These are phyloP conservation scores for Chaetodon trifasciatus DNA, from an alignment of 2,797 vertebrate genomes.

Conservation along the genomic window DNA sequence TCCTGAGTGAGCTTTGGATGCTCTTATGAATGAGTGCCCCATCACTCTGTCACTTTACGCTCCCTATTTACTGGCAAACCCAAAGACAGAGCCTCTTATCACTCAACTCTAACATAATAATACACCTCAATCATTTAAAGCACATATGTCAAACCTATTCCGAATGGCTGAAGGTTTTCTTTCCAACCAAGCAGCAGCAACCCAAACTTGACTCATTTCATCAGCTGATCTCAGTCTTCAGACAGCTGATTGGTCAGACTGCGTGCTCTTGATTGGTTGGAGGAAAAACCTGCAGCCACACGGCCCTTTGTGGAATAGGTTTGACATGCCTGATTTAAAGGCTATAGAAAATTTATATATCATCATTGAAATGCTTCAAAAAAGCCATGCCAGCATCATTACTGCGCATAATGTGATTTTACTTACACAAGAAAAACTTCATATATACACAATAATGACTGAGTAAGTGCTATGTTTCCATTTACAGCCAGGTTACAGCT, in stretches of 20 bases:
- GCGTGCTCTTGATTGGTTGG: no score
- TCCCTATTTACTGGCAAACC: neutral
- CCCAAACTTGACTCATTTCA: no score
- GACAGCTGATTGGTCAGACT: no score
- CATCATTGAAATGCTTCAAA: neutral
- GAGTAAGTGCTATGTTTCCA: conserved; percentile 5
- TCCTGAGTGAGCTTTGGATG: neutral
- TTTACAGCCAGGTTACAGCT: neutral
- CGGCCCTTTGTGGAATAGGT: no score
- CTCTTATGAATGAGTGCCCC: conserved; percentile 6
- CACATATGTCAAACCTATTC: no score
- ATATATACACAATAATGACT: neutral
- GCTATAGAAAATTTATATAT: neutral
- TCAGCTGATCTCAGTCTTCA: no score
- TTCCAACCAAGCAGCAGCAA: no score
- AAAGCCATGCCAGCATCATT: neutral
- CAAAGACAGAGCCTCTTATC: neutral
- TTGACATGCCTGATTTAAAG: neutral
- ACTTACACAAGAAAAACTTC: neutral
- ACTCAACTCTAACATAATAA: neutral
- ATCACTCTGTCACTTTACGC: neutral
- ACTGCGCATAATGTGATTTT: neutral
- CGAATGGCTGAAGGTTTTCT: no score
- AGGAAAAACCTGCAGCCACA: no score
- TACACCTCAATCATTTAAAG: neutral